Evolutionary conservation across 2,888 invertebrate species (phyloP).

Genomic region (Diadegma fenestrale): DNA sequence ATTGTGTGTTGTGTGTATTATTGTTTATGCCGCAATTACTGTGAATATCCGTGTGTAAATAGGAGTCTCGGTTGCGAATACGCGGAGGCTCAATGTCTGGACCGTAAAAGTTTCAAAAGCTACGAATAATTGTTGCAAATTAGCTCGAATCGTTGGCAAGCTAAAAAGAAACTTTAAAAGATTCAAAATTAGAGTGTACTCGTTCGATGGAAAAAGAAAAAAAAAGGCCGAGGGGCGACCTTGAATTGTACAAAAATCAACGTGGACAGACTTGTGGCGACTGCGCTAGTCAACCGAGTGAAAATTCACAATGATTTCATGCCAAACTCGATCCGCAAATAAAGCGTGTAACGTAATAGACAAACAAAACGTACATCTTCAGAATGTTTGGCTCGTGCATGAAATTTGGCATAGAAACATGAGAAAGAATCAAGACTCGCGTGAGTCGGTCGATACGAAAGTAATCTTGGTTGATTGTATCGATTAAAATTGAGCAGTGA

Average conservation of each 20-base stretch:
- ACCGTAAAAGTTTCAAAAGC: background rate
- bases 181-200: background rate
- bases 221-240: background rate
- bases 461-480: background rate
- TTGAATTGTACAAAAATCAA: background rate
- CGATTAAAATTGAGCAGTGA: background rate
- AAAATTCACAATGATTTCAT: no score
- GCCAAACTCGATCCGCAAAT: no score
- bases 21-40: constrained; percentile 55
- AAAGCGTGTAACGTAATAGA: no score
- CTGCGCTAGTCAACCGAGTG: no score
- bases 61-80: constrained; percentile 21
- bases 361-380: no score
- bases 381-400: no score
- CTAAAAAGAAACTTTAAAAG: background rate
- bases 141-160: background rate
- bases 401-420: no score
- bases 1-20: constrained; percentile 62
- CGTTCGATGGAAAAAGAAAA: background rate
- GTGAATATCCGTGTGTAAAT: constrained; percentile 40
- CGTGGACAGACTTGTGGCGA: no score
- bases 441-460: no score
- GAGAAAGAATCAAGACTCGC: no score
- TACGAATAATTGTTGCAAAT: background rate
- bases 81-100: background rate